phyloP scores from a whole-genome alignment of 2,888 invertebrate genomes.

The Anaspis maculata region DNA sequence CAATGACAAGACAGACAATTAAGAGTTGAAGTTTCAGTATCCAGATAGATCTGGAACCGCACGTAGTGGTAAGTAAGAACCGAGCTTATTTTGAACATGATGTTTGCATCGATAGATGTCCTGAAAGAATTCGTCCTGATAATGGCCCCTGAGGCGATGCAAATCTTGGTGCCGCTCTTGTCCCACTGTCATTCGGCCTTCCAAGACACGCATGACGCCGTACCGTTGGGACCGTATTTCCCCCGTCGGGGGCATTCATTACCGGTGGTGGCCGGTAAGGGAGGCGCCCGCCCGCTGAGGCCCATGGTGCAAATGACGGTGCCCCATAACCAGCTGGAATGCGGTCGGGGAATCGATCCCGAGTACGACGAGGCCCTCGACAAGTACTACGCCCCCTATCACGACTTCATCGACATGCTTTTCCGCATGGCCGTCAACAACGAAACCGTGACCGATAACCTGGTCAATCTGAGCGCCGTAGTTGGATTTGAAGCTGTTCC shows the following conservation, averaged over 20 bases:
- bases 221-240: conserved; percentile 68
- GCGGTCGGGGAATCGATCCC: conserved; percentile 63
- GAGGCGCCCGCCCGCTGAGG: conserved; percentile 62
- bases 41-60: not conserved
- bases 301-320: conserved; percentile 83
- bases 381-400: conserved; percentile 80
- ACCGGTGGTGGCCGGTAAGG: conserved; percentile 49
- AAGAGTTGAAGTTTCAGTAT: no score
- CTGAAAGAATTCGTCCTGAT: conserved; percentile 71
- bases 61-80: not conserved
- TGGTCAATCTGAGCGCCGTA: conserved; percentile 80
- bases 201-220: conserved; percentile 63
- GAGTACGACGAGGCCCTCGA: conserved; percentile 68
- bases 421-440: conserved; percentile 84
- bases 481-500: conserved; percentile 88
- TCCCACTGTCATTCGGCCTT: conserved; percentile 76
- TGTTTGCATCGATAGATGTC: no score
- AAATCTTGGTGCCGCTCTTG: conserved; percentile 75
- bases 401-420: conserved; percentile 78
- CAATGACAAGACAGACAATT: no score
- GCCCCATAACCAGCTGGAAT: conserved; percentile 65
- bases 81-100: conserved; percentile 23
- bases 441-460: conserved; percentile 75
- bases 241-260: conserved; percentile 58
- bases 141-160: conserved; percentile 70